phyloP scores from a whole-genome alignment of 2,113 vertebrate species.

The Chloropsis hardwickii region DNA sequence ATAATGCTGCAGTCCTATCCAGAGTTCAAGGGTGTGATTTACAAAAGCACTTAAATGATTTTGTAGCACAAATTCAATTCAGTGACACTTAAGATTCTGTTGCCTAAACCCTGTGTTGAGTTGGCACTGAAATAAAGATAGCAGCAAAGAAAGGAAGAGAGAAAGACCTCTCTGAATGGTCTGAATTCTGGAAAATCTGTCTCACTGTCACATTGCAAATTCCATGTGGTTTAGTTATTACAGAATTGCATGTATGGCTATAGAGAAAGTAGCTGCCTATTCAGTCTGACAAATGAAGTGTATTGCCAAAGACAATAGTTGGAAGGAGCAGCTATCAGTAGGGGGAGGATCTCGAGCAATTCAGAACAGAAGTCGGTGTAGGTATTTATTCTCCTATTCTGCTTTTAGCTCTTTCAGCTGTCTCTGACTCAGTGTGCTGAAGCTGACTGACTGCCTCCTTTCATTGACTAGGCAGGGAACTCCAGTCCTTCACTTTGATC shows the following conservation, averaged over 20 bases:
- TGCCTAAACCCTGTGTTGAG: background rate
- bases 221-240: background rate
- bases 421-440: background rate
- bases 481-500: background rate
- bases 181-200: background rate
- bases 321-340: background rate
- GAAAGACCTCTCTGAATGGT: background rate
- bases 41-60: slow-evolving; percentile 6
- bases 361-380: background rate
- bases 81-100: background rate
- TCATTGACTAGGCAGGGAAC: background rate
- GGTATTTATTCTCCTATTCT: background rate
- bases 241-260: background rate
- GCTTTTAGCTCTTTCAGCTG: background rate
- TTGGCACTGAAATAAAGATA: background rate
- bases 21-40: slow-evolving; percentile 20
- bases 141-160: background rate
- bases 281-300: background rate
- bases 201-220: background rate
- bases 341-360: background rate
- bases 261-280: background rate
- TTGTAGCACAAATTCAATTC: slow-evolving; percentile 1
- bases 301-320: background rate
- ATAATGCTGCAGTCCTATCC: background rate
- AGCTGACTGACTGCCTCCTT: background rate